Evolutionary conservation across 1,140 invertebrate species (phyloP).

Genomic region (Hyles vespertilio): DNA sequence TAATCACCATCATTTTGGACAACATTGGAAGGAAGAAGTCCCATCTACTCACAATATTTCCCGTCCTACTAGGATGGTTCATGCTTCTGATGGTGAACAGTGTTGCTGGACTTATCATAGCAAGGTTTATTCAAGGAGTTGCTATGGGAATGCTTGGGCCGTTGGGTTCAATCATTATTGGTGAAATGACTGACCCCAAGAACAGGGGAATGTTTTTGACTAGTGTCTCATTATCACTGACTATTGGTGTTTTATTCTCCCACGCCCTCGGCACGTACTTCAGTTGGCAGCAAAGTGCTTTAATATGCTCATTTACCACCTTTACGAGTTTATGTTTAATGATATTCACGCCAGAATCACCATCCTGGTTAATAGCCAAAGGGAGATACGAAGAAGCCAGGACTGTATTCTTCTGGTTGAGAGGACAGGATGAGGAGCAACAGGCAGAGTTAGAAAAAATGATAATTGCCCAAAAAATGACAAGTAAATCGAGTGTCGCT

Average conservation of each 20-base stretch:
- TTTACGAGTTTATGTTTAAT: constrained; percentile 53
- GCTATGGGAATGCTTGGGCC: constrained; percentile 66
- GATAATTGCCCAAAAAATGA: constrained; percentile 48
- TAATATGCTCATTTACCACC: constrained; percentile 58
- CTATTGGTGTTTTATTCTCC: constrained; percentile 53
- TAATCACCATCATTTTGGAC: constrained; percentile 56
- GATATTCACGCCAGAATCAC: constrained; percentile 59
- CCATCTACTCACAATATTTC: constrained; percentile 49
- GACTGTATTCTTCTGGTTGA: constrained; percentile 53
- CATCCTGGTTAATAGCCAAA: constrained; percentile 59
- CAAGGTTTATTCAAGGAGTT: constrained; percentile 57
- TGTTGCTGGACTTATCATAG: constrained; percentile 48
- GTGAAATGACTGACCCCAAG: constrained; percentile 67
- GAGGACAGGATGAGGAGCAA: constrained; percentile 42
- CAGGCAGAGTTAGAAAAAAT: constrained; percentile 55
- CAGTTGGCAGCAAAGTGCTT: constrained; percentile 56
- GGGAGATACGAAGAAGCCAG: constrained; percentile 52
- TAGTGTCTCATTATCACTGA: constrained; percentile 55
- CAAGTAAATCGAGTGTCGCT: constrained; percentile 43
- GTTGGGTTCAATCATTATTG: constrained; percentile 61
- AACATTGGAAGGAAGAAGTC: constrained; percentile 50
- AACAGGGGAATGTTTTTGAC: constrained; percentile 60
- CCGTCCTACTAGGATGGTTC: constrained; percentile 55
- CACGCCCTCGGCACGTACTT: constrained; percentile 50
- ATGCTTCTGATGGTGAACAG: constrained; percentile 46